Evolutionary conservation across 2,113 vertebrate species (phyloP), one percentile per base, ranked within the genome.

Genomic region (Gobio gobio): DNA sequence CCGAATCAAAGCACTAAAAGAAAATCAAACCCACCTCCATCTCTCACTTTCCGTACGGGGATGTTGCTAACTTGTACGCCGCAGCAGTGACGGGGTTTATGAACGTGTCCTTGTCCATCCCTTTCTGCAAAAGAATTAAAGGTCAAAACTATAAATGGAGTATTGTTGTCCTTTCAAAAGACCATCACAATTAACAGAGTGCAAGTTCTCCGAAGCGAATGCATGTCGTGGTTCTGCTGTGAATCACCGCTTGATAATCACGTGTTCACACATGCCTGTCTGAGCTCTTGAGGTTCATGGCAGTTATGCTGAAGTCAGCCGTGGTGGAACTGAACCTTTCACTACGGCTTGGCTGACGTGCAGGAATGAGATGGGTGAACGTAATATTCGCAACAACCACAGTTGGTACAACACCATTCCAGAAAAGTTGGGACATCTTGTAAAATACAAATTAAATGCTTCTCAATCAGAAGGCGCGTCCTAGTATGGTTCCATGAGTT

Each of bases 71-170:
- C 47, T 56, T 88, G 64, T 90, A 83, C 6, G 36, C 87, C 0
- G 63, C 3, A 5, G 76, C 85, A 77, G 92, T 93, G 78, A 8
- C 61, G 0, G 86, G 33, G 51, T 94, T 95, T 59, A 94, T 49
- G 85, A 95, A 95, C 14, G 63, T 8, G 14, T 90, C 92, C 91
- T 97, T 97, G 59, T 90, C 83, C 16, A 97, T 88, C 0, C 96
- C 96, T 93, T 97, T 91, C 98, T 99, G 95, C 68, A 51, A 70
- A 82, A 56, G 1, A 49, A 82, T 26, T 45, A 61, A 33, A 80
- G 40, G 29, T 26, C 33, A 64, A 73, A 16, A 49, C 24, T 51
- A 26, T 75, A 26, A 75, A 75, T 75, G n/a, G 47, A 75, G 45
- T 1, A 1, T 26, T 0, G 2, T 2, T 8, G 13, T 26, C 72